Evolutionary conservation across 2,888 invertebrate species (phyloP).

Genomic region (Eledona agricola): DNA sequence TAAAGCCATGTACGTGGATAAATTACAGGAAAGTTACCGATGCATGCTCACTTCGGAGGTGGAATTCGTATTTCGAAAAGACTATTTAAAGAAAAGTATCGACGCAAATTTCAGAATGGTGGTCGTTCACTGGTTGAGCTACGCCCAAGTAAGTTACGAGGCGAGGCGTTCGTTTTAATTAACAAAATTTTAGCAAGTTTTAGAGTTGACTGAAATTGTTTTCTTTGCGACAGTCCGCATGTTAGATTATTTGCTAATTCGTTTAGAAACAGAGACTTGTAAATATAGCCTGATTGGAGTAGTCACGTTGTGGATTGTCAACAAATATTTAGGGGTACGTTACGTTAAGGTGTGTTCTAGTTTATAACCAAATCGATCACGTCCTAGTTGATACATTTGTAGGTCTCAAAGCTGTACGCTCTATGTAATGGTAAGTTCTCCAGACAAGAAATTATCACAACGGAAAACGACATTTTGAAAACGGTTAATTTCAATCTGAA

Average conservation of each 20-base stretch:
- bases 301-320: constrained; percentile 8
- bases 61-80: constrained; percentile 5
- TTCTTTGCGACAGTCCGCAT: constrained; percentile 11
- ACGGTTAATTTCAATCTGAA: neutral
- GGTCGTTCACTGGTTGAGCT: constrained; percentile 13
- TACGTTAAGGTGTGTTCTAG: constrained; percentile 4
- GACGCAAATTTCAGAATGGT: constrained; percentile 7
- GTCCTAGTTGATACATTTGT: neutral
- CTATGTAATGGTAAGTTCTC: constrained; percentile 8
- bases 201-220: constrained; percentile 1
- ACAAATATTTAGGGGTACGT: constrained; percentile 4
- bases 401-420: constrained; percentile 8
- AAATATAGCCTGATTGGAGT: constrained; percentile 8
- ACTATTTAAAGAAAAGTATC: constrained; percentile 1
- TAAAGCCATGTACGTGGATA: neutral
- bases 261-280: neutral
- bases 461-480: constrained; percentile 8
- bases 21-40: constrained; percentile 9
- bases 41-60: constrained; percentile 5
- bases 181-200: constrained; percentile 7
- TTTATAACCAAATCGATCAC: neutral
- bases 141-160: constrained; percentile 11
- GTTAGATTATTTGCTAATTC: constrained; percentile 7
- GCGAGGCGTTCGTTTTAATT: too few species aligned
- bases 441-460: constrained; percentile 1